Evolutionary conservation across 2,888 invertebrate genomes (phyloP).

Genomic region (Crossocerus cetratus): DNA sequence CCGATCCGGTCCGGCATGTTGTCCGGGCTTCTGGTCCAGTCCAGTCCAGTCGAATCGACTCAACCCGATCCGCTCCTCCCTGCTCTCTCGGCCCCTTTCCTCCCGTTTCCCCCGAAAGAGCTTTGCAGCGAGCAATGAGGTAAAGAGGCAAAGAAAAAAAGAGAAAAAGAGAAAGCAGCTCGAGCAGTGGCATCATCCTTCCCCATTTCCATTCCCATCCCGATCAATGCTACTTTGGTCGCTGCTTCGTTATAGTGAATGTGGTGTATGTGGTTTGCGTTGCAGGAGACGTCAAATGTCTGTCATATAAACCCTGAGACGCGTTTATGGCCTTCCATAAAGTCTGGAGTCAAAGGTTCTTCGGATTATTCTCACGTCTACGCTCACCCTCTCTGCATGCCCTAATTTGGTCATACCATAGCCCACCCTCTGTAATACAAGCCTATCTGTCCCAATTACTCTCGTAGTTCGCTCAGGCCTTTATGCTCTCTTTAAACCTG

Average conservation of each 20-base stretch:
- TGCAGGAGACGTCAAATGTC: not conserved
- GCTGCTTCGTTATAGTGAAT: not conserved
- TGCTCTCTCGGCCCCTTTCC: no score
- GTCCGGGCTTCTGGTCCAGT: no score
- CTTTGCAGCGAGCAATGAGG: no score
- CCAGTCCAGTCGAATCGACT: no score
- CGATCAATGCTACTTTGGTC: conserved; percentile 17
- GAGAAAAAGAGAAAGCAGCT: conserved; percentile 2
- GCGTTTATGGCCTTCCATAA: not conserved
- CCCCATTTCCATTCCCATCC: conserved; percentile 19
- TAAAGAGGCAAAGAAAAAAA: not conserved
- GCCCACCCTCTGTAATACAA: no score
- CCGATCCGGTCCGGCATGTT: not conserved
- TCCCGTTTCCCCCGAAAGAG: no score
- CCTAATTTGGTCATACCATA: not conserved
- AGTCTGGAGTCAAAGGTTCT: not conserved
- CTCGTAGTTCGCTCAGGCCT: not conserved
- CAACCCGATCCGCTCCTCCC: no score
- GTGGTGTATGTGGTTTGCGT: no score
- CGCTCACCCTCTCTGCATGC: not conserved
- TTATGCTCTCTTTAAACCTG: not conserved
- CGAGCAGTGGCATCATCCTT: not conserved
- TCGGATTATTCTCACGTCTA: not conserved
- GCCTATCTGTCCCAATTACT: no score
- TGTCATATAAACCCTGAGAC: not conserved